These are phyloP conservation scores for Eptatretus atami DNA, from an alignment of 2,797 vertebrate genomes.

Conservation along the genomic window DNA sequence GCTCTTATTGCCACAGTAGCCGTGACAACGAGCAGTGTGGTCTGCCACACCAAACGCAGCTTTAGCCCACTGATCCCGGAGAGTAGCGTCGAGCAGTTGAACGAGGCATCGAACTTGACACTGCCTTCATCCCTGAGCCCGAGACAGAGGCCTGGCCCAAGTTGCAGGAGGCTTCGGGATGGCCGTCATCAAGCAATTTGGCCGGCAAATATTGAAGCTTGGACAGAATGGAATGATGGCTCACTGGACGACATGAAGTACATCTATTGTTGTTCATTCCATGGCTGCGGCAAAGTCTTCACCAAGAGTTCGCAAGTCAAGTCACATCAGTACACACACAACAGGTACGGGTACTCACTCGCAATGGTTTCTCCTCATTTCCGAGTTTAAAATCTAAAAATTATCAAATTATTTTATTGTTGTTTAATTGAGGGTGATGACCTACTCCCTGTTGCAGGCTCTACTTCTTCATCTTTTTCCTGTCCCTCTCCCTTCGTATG, in stretches of 20 bases:
- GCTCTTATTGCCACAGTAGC: too few species aligned
- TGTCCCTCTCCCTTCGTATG: too few species aligned
- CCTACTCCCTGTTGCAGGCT: too few species aligned
- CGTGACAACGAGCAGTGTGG: too few species aligned
- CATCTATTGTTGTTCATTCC: not conserved
- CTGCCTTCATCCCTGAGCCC: conserved; percentile 1
- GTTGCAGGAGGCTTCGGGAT: too few species aligned
- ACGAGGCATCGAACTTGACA: not conserved
- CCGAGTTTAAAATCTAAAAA: too few species aligned
- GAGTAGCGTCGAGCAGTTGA: conserved; percentile 1
- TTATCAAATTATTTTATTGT: too few species aligned
- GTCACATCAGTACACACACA: not conserved
- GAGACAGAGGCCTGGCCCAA: not conserved
- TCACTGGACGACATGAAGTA: not conserved
- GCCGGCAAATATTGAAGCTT: not conserved
- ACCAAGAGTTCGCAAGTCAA: not conserved
- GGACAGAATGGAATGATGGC: not conserved
- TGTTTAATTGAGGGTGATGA: too few species aligned
- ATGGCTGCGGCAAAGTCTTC: not conserved
- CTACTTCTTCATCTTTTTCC: too few species aligned
- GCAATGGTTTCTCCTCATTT: too few species aligned
- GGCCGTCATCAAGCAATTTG: too few species aligned
- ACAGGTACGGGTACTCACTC: not conserved
- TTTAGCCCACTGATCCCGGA: not conserved
- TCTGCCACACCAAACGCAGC: not conserved